These are phyloP conservation scores for Hexactinellida sp. DNA, from an alignment of 37 sponge, comb jelly and placozoan genomes.

Conservation along the genomic window DNA sequence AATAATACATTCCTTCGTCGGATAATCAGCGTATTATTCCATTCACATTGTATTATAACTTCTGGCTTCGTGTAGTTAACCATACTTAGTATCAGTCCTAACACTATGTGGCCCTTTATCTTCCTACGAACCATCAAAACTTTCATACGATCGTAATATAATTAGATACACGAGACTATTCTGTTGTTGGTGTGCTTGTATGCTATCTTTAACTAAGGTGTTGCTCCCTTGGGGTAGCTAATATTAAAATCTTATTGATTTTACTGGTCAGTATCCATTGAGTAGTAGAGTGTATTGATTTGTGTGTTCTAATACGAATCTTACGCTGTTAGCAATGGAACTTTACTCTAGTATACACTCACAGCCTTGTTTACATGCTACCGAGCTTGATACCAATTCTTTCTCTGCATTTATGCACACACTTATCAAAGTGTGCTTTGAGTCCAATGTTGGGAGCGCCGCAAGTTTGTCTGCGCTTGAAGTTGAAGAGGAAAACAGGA, in stretches of 20 bases:
- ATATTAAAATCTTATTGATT: too few relatives aligned
- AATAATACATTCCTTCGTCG: not conserved
- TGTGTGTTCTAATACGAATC: too few relatives aligned
- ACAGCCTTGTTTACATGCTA: not conserved
- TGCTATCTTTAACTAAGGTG: too few relatives aligned
- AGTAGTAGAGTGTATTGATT: too few relatives aligned
- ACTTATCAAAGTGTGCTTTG: not conserved
- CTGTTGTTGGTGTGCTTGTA: too few relatives aligned
- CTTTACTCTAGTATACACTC: not conserved
- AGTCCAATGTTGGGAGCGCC: not conserved
- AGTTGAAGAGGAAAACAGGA: not conserved
- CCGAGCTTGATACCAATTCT: not conserved
- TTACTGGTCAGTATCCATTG: too few relatives aligned
- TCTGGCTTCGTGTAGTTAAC: constrained; percentile 1
- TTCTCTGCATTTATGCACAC: not conserved
- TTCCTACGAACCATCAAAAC: too few relatives aligned
- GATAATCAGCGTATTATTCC: not conserved
- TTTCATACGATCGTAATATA: too few relatives aligned
- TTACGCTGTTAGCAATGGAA: not conserved
- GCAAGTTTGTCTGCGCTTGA: not conserved
- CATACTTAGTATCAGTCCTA: too few relatives aligned
- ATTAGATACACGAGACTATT: too few relatives aligned
- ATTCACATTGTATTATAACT: not conserved
- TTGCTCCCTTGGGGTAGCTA: too few relatives aligned
- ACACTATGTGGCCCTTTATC: too few relatives aligned